Conservation (phyloP, 2,888 invertebrate genomes). For the Lasioglossum marginatum region DNA sequence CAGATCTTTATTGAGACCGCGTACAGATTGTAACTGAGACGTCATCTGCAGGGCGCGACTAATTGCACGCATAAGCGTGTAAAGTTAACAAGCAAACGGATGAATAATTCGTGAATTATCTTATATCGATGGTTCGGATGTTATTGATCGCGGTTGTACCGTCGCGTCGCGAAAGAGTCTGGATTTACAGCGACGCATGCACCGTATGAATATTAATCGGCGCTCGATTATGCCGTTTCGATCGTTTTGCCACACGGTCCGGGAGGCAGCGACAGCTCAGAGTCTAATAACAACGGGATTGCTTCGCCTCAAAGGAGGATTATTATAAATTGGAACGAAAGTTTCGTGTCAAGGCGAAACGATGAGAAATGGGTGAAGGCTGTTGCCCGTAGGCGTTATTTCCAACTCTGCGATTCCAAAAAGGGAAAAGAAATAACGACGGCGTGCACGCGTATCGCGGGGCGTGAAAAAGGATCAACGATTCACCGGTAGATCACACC, state of each 20-base stretch:
- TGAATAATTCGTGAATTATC: slow-evolving; percentile 43
- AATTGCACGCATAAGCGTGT: slow-evolving; percentile 15
- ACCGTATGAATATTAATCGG: slow-evolving; percentile 45
- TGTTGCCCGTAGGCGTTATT: slow-evolving; percentile 20
- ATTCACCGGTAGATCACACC: not conserved
- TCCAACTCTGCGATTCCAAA: slow-evolving; percentile 4
- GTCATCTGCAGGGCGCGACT: not conserved
- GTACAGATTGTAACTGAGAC: not conserved
- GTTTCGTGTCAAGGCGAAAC: slow-evolving; percentile 49
- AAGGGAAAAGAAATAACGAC: slow-evolving; percentile 2
- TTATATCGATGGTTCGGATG: slow-evolving; percentile 33
- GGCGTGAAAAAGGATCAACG: not conserved
- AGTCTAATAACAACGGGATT: slow-evolving; percentile 20
- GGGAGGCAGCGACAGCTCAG: not conserved
- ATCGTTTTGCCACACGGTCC: slow-evolving; percentile 23
- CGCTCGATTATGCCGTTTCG: slow-evolving; percentile 30
- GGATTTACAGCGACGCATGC: slow-evolving; percentile 15
- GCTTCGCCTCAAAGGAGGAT: slow-evolving; percentile 28
- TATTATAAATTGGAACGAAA: slow-evolving; percentile 51
- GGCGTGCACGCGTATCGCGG: not conserved
- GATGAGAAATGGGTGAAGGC: slow-evolving; percentile 53
- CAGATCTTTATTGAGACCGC: too few relatives aligned
- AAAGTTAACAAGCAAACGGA: not conserved
- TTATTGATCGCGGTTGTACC: slow-evolving; percentile 17
- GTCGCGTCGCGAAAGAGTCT: slow-evolving; percentile 8